A percentile compares a stretch with the other conserved stretches of the same genome.
These are phyloP conservation scores for Ascidia mentula DNA, from an alignment of 23 tunicate species.

Conservation along the genomic window DNA sequence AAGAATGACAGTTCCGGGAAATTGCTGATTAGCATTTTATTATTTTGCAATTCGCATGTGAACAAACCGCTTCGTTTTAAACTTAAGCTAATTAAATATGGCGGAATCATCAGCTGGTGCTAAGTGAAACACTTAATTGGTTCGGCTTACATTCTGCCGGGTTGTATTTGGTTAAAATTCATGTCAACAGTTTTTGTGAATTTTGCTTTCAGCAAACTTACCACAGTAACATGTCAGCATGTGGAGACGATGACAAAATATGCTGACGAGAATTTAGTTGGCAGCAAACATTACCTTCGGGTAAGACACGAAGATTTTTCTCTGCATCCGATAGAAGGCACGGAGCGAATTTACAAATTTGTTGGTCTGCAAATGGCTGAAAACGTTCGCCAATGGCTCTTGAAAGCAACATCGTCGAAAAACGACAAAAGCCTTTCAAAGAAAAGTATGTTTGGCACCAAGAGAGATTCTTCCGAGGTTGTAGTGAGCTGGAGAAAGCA, in stretches of 20 bases:
- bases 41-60: too few relatives aligned
- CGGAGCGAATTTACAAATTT: slow-evolving; percentile 9
- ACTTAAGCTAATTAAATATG: too few relatives aligned
- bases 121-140: too few relatives aligned
- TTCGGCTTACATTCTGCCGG: too few relatives aligned
- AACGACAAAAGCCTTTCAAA: background rate
- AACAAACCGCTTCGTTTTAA: too few relatives aligned
- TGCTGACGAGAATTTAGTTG: background rate
- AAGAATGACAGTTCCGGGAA: too few relatives aligned
- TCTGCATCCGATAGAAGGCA: background rate
- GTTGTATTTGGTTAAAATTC: too few relatives aligned
- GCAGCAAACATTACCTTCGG: background rate
- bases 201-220: background rate
- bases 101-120: too few relatives aligned
- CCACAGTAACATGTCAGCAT: background rate
- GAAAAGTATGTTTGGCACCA: background rate
- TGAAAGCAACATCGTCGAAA: background rate
- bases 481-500: background rate
- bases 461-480: background rate
- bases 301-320: slow-evolving; percentile 19
- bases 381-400: slow-evolving; percentile 13
- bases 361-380: slow-evolving; percentile 22
- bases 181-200: background rate
- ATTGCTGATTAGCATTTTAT: too few relatives aligned
- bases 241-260: background rate